Conservation (phyloP, 2,888 invertebrate genomes). For the Frankliniella intonsa region DNA sequence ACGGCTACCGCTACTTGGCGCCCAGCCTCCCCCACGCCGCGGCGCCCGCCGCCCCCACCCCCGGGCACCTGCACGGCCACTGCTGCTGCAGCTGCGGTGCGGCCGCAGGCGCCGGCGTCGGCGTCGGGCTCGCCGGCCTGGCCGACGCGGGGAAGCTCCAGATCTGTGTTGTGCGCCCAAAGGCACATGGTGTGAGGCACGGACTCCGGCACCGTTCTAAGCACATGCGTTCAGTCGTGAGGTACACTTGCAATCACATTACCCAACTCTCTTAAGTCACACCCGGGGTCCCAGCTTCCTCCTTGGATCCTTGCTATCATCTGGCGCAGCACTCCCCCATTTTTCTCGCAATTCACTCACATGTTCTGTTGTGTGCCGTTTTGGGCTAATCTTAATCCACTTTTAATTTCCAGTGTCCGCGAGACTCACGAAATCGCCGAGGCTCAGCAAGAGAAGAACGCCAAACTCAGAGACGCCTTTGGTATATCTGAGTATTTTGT, state of each 20-base stretch:
- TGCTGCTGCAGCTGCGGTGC: conserved; percentile 39
- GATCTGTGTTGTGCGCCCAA: conserved; percentile 53
- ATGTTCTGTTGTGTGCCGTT: too few species aligned
- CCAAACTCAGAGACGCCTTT: conserved; percentile 85
- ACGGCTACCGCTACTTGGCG: not conserved
- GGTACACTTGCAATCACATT: conserved; percentile 48
- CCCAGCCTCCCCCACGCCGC: conserved; percentile 44
- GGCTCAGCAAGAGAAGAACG: conserved; percentile 94
- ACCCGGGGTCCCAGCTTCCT: too few species aligned
- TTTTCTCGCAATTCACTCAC: too few species aligned
- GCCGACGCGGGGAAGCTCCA: conserved; percentile 45
- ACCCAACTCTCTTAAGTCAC: too few species aligned
- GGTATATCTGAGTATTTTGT: conserved; percentile 91
- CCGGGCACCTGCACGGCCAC: conserved; percentile 41
- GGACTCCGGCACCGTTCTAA: conserved; percentile 46
- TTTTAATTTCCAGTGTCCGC: conserved; percentile 63
- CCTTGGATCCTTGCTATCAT: too few species aligned
- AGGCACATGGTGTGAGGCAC: conserved; percentile 37
- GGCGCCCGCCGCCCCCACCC: conserved; percentile 49
- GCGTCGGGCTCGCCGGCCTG: not conserved
- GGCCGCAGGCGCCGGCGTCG: conserved; percentile 41
- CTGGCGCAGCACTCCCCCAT: too few species aligned
- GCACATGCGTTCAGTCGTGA: conserved; percentile 59
- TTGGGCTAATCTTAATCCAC: too few species aligned
- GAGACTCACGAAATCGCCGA: conserved; percentile 96